Base-by-base conservation (phyloP, 2,113 vertebrate genomes). In the Calonectris borealis region DNA sequence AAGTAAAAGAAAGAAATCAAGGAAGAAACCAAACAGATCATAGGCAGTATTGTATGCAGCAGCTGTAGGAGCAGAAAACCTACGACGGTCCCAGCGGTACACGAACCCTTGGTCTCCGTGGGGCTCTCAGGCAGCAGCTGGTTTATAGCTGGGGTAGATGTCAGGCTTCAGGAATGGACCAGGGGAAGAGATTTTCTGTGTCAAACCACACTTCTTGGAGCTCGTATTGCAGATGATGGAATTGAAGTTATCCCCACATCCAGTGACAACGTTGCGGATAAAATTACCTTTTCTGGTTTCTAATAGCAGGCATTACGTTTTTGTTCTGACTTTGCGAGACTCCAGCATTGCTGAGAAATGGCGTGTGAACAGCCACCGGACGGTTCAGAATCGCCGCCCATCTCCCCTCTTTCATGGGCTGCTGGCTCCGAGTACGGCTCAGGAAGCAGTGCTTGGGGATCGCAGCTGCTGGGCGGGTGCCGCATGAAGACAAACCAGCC, bases 11-110 rank as follows among this genome's bases (percentile, higher is more conserved):
- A n/a, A 40, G 42, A 21, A 61, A 48, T 21, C 10, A 26, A 42
- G 57, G 17, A 16, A 46, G 58, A 48, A 54, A 20, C 8, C 31
- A n/a, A 40, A 5, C 5, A 40, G 52, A 25, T 24, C 3, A 1
- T 16, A 5, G 3, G 34, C 3, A 34, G 16, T 24, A 6, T 6
- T 20, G 9, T 4, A 3, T 11, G 15, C 36, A 36, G 57, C 25
- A 54, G 42, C 27, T 44, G 40, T 17, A 18, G 62, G 25, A 79
- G 61, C 65, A 73, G 54, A n/a, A 73, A 12, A 12, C 19, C 11
- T 11, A 0, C 2, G 15, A 4, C 26, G 1, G 2, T 20, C 29
- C 14, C 19, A 5, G n/a, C 9, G 32, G 15, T 11, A 9, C 18
- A 2, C 1, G 3, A 18, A 12, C 49, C 42, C 49, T 26, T 6